These are phyloP conservation scores for Meloidogyne floridensis DNA, from an alignment of 1,140 invertebrate genomes.

Conservation along the genomic window DNA sequence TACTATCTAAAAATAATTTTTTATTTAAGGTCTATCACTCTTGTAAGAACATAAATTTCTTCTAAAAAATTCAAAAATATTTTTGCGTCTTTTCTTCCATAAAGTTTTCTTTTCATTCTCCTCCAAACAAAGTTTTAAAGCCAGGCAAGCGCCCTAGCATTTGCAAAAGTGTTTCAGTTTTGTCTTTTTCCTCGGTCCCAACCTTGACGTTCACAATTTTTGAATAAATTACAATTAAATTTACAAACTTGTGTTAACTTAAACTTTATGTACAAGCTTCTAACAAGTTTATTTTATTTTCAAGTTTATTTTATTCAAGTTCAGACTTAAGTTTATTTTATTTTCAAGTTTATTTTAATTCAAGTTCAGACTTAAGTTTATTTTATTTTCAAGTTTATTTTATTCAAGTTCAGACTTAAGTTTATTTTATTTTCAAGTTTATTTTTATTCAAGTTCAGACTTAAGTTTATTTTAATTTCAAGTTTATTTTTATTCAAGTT, in stretches of 20 bases:
- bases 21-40: no score
- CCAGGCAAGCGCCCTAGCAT: not conserved
- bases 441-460: slow-evolving; percentile 67
- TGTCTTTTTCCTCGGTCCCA: not conserved
- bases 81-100: not conserved
- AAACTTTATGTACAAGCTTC: no score
- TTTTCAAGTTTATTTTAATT: not conserved
- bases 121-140: slow-evolving; percentile 7
- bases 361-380: no score
- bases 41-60: not conserved
- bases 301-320: not conserved
- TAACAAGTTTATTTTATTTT: not conserved
- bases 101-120: not conserved
- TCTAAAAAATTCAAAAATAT: slow-evolving; percentile 1
- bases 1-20: no score
- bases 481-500: not conserved
- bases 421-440: not conserved
- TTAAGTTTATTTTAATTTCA: not conserved
- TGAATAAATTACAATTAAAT: not conserved
- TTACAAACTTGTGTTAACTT: no score
- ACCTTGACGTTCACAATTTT: not conserved
- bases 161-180: not conserved
- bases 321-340: not conserved
- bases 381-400: no score
- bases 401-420: no score